Evolutionary conservation across 2,113 vertebrate species (phyloP).

Genomic region (Malaclemys terrapin): DNA sequence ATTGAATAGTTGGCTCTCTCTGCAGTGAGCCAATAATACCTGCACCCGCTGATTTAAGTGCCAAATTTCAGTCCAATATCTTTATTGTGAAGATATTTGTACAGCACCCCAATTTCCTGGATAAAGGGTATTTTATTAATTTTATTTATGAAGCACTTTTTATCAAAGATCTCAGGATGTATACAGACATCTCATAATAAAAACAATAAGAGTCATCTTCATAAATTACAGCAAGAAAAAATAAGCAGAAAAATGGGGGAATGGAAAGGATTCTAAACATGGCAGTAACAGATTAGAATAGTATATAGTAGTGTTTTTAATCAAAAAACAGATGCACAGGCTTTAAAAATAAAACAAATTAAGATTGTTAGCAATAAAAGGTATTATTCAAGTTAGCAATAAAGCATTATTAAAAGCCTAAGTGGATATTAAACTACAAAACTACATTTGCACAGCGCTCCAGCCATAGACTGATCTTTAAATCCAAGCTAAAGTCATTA

Average conservation of each 20-base stretch:
- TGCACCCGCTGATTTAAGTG: background rate
- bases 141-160: background rate
- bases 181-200: background rate
- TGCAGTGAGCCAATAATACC: background rate
- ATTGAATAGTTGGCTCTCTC: background rate
- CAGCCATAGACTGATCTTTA: background rate
- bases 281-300: background rate
- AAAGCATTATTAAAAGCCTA: background rate
- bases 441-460: background rate
- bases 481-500: background rate
- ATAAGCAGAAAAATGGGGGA: background rate
- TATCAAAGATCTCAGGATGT: background rate
- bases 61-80: background rate
- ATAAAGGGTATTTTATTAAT: background rate
- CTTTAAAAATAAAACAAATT: background rate
- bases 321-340: accelerated
- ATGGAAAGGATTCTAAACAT: background rate
- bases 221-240: background rate
- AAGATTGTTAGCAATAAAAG: no score
- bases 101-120: accelerated
- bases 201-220: background rate
- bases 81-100: background rate
- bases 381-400: background rate
- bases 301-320: background rate
- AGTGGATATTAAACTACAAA: background rate